These are phyloP conservation scores for Agrilus mali DNA, from an alignment of 2,888 invertebrate genomes.

Conservation along the genomic window DNA sequence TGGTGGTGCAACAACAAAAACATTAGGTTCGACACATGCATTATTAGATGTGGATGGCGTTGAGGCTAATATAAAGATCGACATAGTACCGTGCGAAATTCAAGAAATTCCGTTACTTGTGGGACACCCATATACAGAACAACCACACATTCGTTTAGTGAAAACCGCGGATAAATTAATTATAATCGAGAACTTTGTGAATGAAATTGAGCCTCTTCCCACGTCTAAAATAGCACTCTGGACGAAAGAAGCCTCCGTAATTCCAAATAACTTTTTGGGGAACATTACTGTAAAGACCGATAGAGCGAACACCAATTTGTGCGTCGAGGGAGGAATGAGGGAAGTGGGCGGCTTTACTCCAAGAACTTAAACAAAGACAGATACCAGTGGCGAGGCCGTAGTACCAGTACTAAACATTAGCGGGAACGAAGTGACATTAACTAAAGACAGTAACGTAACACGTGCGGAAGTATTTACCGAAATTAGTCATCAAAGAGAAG, in stretches of 20 bases:
- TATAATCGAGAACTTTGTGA: neutral
- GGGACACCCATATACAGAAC: conserved; percentile 4
- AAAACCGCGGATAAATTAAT: conserved; percentile 1
- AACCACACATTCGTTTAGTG: conserved; percentile 1
- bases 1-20: conserved; percentile 1
- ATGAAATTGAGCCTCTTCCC: neutral
- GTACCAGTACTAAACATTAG: conserved; percentile 8
- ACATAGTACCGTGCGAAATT: conserved; percentile 1
- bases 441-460: too few species aligned
- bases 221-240: too few species aligned
- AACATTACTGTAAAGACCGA: neutral
- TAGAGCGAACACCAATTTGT: too few species aligned
- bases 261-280: conserved; percentile 5
- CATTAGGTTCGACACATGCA: conserved; percentile 1
- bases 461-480: too few species aligned
- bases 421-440: too few species aligned
- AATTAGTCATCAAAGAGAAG: too few species aligned
- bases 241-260: neutral
- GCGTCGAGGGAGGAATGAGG: too few species aligned
- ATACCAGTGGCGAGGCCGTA: conserved; percentile 3
- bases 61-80: neutral
- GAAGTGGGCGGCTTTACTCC: neutral
- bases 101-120: conserved; percentile 4
- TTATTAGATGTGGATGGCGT: conserved; percentile 4
- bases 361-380: neutral